These are phyloP conservation scores for Ischnus inquisitorius DNA, from an alignment of 2,888 invertebrate genomes.

Conservation along the genomic window DNA sequence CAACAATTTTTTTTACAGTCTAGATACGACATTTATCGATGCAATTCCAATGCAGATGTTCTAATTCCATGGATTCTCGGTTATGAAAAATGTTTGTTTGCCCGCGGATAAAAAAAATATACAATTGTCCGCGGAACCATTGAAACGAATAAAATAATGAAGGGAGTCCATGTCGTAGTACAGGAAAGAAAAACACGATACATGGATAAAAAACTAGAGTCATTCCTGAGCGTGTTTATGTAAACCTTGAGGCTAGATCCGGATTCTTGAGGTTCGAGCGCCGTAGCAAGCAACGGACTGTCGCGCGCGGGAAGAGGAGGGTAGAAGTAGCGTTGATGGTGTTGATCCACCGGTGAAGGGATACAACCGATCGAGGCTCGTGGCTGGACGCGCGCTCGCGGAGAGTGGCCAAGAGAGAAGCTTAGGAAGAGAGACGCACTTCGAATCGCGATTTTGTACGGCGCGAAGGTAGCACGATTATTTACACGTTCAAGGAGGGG, in stretches of 20 bases:
- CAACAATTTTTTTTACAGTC: too few species aligned
- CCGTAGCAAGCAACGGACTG: conserved; percentile 20
- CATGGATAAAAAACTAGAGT: conserved; percentile 45
- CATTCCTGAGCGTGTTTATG: conserved; percentile 80
- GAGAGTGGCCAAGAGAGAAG: conserved; percentile 43
- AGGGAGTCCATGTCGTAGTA: conserved; percentile 27
- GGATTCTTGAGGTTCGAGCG: conserved; percentile 79
- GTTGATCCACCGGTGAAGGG: conserved; percentile 61
- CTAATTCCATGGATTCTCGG: neutral
- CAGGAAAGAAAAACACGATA: conserved; percentile 39
- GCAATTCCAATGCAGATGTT: neutral
- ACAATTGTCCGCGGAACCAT: too few species aligned
- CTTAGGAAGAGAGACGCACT: conserved; percentile 51
- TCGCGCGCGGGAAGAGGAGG: conserved; percentile 45
- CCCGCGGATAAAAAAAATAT: too few species aligned
- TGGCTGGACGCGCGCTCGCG: conserved; percentile 26
- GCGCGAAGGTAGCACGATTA: too few species aligned
- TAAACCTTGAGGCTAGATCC: conserved; percentile 84
- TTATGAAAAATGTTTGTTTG: too few species aligned
- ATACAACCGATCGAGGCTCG: conserved; percentile 54
- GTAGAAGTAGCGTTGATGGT: conserved; percentile 33
- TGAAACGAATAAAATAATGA: too few species aligned
- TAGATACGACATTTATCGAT: too few species aligned
- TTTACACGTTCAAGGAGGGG: conserved; percentile 1
- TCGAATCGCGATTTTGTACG: conserved; percentile 57